Evolutionary conservation across 2,797 vertebrate species (phyloP), one percentile per base, ranked within the genome.

Genomic region (Propithecus perrieri): DNA sequence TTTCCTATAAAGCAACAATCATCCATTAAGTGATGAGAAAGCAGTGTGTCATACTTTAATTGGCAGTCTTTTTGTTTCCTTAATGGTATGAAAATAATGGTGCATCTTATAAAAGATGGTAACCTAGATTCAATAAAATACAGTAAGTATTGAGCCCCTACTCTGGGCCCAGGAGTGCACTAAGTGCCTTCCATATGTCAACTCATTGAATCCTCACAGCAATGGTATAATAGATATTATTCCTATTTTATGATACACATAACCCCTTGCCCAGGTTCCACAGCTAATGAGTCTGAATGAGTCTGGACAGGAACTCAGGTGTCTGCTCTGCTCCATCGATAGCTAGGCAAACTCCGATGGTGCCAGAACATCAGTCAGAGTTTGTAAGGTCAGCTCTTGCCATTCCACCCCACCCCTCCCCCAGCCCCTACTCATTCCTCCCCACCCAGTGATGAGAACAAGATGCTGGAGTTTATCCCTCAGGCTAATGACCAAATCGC

Each of bases 391-490:
- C 72, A 85, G n/a, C 30, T 90, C 63, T 48, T 78, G 26, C 26
- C 72, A 65, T 26, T 3, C 41, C 26, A 71, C 17, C 35, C 17
- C 15, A 65, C 46, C 14, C 15, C 24, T 48, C 61, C 63, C 24
- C 26, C 20, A 91, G 10, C n/a, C 46, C 46, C 63, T 17, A 80
- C 13, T 79, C 94, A 89, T 53, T 94, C 65, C 17, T 86, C 38
- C 84, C 53, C 20, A 89, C 24, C 22, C 72, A 89, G 38, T 85
- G 84, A 96, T 93, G 87, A 92, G 71, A 94, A 93, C 87, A 97
- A 97, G 95, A 95, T 95, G 89, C 79, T 89, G 2, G 53, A 96
- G 84, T 96, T 94, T 89, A 93, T 65, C 63, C 80, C 71, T 72
- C 38, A 57, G 89, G 83, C 84, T 90, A 97, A 94, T 95, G 72